Evolutionary conservation across 2,797 vertebrate species (phyloP).

Genomic region (Furcifer pardalis): DNA sequence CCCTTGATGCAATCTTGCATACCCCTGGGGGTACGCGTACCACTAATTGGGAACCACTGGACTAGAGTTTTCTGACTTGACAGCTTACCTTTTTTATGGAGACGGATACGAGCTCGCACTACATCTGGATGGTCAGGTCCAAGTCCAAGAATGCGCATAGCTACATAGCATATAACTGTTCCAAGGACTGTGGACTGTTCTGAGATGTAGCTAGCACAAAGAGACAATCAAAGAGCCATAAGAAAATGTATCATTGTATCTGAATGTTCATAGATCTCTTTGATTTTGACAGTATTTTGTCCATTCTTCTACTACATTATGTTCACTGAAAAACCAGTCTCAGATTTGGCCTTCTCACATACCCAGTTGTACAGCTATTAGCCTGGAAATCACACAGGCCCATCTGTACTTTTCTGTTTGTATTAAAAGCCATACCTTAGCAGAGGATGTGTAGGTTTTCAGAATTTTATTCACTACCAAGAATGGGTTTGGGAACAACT

Average conservation of each 20-base stretch:
- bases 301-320: background rate
- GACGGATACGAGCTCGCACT: slow-evolving; percentile 86
- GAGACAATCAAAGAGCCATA: background rate
- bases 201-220: slow-evolving; percentile 83
- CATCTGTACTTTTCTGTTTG: background rate
- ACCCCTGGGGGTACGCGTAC: no score
- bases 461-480: background rate
- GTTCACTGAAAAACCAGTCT: no score
- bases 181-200: slow-evolving; percentile 94
- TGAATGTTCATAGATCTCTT: background rate
- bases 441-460: background rate
- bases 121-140: slow-evolving; percentile 89
- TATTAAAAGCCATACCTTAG: background rate
- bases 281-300: background rate
- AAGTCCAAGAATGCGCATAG: slow-evolving; percentile 88
- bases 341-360: no score
- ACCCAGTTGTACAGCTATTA: background rate
- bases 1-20: no score
- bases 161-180: slow-evolving; percentile 86
- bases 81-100: slow-evolving; percentile 89
- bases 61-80: no score
- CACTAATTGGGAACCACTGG: no score
- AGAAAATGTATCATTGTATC: background rate
- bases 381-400: background rate
- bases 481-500: no score